Conservation (phyloP, 2,888 invertebrate genomes). For the Dasysyrphus tricinctus region DNA sequence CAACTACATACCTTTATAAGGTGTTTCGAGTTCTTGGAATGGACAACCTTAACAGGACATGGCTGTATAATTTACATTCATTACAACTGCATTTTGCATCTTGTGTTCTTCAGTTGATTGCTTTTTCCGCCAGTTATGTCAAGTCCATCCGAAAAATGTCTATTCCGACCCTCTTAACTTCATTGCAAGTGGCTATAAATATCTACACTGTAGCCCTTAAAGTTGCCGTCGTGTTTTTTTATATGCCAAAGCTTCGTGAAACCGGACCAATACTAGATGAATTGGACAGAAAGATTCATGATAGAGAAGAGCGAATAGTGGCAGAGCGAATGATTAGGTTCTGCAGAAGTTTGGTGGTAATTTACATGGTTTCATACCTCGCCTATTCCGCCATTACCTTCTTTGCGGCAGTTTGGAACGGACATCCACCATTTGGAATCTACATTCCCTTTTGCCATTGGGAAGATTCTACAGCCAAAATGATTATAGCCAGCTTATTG, state of each 20-base stretch:
- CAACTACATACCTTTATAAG: slow-evolving; percentile 34
- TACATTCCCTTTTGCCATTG: slow-evolving; percentile 59
- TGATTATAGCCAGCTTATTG: slow-evolving; percentile 46
- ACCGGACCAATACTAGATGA: slow-evolving; percentile 30
- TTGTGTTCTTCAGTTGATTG: slow-evolving; percentile 44
- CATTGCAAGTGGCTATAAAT: slow-evolving; percentile 56
- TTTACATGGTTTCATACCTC: slow-evolving; percentile 28
- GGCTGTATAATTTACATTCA: slow-evolving; percentile 43
- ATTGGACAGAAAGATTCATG: slow-evolving; percentile 43
- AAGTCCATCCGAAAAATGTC: slow-evolving; percentile 35
- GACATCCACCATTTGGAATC: slow-evolving; percentile 54
- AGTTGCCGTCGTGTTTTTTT: slow-evolving; percentile 24
- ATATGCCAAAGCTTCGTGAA: slow-evolving; percentile 35
- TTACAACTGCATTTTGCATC: slow-evolving; percentile 36
- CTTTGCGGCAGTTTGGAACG: slow-evolving; percentile 23
- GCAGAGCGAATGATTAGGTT: slow-evolving; percentile 52
- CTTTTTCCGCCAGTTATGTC: slow-evolving; percentile 41
- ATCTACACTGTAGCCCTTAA: slow-evolving; percentile 30
- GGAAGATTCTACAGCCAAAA: slow-evolving; percentile 45
- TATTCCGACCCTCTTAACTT: slow-evolving; percentile 36
- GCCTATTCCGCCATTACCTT: slow-evolving; percentile 41
- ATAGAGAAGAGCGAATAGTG: slow-evolving; percentile 20
- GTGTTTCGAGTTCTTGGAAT: slow-evolving; percentile 51
- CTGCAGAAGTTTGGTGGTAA: slow-evolving; percentile 16
- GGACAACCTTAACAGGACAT: slow-evolving; percentile 56